These are phyloP conservation scores for Phylloscopus trochiloides DNA, from an alignment of 2,113 vertebrate species.

Conservation along the genomic window DNA sequence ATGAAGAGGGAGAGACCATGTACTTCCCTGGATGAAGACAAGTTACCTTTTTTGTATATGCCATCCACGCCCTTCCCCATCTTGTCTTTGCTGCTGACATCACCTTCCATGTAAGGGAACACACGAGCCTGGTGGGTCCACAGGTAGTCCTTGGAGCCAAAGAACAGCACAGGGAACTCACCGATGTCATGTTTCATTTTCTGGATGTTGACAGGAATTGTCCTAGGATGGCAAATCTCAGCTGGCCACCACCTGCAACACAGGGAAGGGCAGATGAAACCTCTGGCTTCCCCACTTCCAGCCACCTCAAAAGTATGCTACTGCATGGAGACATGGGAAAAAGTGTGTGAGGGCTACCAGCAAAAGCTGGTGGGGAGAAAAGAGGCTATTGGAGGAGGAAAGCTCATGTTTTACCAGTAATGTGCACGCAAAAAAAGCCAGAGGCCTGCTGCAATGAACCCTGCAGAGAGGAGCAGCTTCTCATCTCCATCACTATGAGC, in stretches of 20 bases:
- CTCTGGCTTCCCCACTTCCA: not conserved
- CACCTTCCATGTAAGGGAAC: constrained; percentile 98
- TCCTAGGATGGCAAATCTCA: constrained; percentile 93
- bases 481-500: not conserved
- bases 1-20: not conserved
- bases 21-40: not conserved
- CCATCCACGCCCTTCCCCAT: constrained; percentile 96
- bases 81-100: constrained; percentile 96
- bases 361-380: not conserved
- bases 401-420: not conserved
- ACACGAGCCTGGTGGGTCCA: constrained; percentile 98
- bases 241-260: constrained; percentile 95
- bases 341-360: not conserved
- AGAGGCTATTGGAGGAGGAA: not conserved
- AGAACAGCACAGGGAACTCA: constrained; percentile 98
- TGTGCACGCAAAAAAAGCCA: not conserved
- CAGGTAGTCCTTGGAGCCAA: constrained; percentile 96
- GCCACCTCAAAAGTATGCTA: not conserved
- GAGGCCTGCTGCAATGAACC: not conserved
- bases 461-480: not conserved
- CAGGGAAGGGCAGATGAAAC: not conserved
- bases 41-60: constrained; percentile 93
- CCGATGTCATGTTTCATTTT: constrained; percentile 95
- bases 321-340: not conserved
- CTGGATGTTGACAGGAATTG: constrained; percentile 93